These are phyloP conservation scores for Semicossyphus pulcher DNA, from an alignment of 2,113 vertebrate genomes.

Conservation along the genomic window DNA sequence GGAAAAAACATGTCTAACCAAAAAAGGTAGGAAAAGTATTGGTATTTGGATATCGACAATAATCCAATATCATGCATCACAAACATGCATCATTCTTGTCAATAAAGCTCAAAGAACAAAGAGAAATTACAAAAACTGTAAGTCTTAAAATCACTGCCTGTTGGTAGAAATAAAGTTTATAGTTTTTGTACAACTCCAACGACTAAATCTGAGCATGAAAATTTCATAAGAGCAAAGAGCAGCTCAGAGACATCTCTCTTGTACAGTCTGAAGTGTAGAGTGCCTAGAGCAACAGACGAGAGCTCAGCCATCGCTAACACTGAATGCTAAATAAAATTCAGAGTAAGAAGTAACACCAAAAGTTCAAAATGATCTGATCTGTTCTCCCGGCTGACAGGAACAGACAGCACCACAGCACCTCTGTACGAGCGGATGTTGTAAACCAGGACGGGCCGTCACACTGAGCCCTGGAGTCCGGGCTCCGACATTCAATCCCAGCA, in stretches of 20 bases:
- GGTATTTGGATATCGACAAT: too few relatives aligned
- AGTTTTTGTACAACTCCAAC: not conserved
- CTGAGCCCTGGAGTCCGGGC: conserved; percentile 47
- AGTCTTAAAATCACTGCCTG: too few relatives aligned
- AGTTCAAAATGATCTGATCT: not conserved
- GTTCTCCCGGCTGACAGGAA: not conserved
- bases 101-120: not conserved
- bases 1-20: too few relatives aligned
- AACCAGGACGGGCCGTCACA: conserved; percentile 58
- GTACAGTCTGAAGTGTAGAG: too few relatives aligned
- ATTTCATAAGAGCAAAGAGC: conserved; percentile 12
- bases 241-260: not conserved
- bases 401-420: conserved; percentile 3
- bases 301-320: not conserved
- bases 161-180: too few relatives aligned
- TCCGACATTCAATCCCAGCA: conserved; percentile 74
- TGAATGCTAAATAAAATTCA: too few relatives aligned
- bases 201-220: not conserved
- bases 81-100: too few relatives aligned
- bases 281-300: not conserved
- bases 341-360: not conserved
- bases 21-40: too few relatives aligned
- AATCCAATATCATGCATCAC: too few relatives aligned
- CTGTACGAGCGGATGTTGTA: conserved; percentile 50
- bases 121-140: not conserved